phyloP scores from a whole-genome alignment of 2,113 vertebrate genomes.

The Megaptera novaeangliae region DNA sequence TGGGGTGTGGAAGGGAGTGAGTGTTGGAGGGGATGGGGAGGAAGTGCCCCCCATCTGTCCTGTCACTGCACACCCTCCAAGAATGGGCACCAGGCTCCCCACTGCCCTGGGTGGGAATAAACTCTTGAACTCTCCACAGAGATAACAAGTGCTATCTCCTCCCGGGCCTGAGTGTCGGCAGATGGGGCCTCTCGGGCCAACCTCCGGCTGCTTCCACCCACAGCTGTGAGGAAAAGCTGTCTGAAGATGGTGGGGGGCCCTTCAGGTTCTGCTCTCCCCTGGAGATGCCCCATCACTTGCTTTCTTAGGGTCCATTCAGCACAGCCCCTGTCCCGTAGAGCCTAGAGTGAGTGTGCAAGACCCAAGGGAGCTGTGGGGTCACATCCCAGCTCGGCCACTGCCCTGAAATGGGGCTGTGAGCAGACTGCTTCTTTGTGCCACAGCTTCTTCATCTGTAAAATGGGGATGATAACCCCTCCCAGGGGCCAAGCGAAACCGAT shows the following conservation, averaged over 20 bases:
- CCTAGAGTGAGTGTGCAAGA: neutral
- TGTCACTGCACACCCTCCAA: slow-evolving; percentile 43
- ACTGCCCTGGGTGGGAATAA: slow-evolving; percentile 51
- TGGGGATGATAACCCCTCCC: too few species aligned
- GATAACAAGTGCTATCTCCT: slow-evolving; percentile 70
- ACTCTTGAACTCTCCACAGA: slow-evolving; percentile 65
- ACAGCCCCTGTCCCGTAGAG: neutral
- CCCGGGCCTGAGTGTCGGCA: slow-evolving; percentile 63
- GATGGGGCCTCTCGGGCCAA: slow-evolving; percentile 44
- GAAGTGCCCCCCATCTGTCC: slow-evolving; percentile 27
- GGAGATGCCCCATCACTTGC: neutral
- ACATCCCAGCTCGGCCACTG: neutral
- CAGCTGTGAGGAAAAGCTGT: slow-evolving; percentile 27
- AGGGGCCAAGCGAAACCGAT: too few species aligned
- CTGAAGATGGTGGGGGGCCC: neutral
- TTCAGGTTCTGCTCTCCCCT: neutral
- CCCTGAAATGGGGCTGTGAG: neutral
- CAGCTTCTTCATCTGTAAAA: neutral
- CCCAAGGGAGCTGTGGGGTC: neutral
- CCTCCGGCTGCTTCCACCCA: neutral
- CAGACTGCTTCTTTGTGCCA: neutral
- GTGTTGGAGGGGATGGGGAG: neutral
- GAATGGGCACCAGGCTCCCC: slow-evolving; percentile 50
- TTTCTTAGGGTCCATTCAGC: neutral
- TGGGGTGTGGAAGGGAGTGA: neutral